Percentiles rank a stretch among this genome's conserved stretches.
These are phyloP conservation scores for Phanerotoma sp. DNA, from an alignment of 2,888 invertebrate species.

Conservation along the genomic window DNA sequence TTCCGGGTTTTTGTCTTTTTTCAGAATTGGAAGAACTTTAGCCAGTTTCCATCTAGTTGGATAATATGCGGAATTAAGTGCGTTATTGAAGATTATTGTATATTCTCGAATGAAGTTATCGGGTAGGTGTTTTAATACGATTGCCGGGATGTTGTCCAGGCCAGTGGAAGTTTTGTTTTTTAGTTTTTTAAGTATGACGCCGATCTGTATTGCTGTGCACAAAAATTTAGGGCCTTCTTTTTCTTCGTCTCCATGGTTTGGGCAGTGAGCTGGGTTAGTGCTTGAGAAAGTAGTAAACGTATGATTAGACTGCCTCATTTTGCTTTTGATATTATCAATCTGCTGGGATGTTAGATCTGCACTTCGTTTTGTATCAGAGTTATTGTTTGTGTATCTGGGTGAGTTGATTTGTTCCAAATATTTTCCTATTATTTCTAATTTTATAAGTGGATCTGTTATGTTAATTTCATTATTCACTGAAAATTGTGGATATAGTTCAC, in stretches of 20 bases:
- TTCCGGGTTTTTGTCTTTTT: conserved; percentile 25
- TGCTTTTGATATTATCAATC: background rate
- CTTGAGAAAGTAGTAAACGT: conserved; percentile 1
- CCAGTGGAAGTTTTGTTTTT: conserved; percentile 18
- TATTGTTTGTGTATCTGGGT: conserved; percentile 15
- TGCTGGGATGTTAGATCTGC: conserved; percentile 2
- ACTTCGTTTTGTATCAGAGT: background rate
- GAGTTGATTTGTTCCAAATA: conserved; percentile 20
- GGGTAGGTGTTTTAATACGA: conserved; percentile 21
- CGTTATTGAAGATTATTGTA: conserved; percentile 20
- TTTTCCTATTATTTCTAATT: conserved; percentile 14
- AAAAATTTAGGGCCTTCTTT: background rate
- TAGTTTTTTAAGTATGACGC: background rate
- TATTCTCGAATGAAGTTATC: conserved; percentile 8
- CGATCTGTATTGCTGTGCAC: background rate
- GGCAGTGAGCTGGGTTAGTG: conserved; percentile 1
- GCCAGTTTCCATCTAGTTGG: conserved; percentile 23
- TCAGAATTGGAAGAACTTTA: conserved; percentile 25
- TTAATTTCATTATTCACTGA: background rate
- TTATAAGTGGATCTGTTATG: background rate
- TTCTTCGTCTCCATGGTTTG: background rate
- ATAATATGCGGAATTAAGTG: conserved; percentile 14
- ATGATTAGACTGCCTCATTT: background rate
- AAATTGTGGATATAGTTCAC: background rate
- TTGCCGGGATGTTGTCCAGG: conserved; percentile 6